Conservation (phyloP, 2,888 invertebrate genomes). For the Philereme transversata region DNA sequence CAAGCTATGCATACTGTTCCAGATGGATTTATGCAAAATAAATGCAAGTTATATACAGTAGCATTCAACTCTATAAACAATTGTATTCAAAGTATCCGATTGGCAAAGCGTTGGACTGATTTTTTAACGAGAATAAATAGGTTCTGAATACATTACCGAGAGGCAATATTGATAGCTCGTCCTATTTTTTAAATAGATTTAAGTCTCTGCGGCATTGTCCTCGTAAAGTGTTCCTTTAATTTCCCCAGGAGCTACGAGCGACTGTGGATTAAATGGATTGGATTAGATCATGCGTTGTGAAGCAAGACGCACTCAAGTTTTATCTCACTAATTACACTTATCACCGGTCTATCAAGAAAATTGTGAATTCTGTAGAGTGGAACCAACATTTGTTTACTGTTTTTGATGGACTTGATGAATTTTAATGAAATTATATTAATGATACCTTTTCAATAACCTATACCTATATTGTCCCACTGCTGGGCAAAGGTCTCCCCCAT, state of each 20-base stretch:
- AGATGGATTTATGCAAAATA: slow-evolving; percentile 66
- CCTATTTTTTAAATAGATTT: not conserved
- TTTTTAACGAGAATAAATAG: slow-evolving; percentile 8
- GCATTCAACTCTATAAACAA: slow-evolving; percentile 31
- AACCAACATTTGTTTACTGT: no score
- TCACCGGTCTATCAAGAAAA: slow-evolving; percentile 1
- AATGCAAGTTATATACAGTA: slow-evolving; percentile 49
- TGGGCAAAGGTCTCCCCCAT: no score
- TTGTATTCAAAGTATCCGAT: slow-evolving; percentile 44
- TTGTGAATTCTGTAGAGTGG: not conserved
- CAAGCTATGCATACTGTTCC: slow-evolving; percentile 67
- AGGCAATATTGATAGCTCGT: slow-evolving; percentile 12
- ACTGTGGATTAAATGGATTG: no score
- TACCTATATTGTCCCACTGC: no score
- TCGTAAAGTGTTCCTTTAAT: no score
- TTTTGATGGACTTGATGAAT: no score
- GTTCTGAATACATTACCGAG: slow-evolving; percentile 3
- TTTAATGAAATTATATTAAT: no score
- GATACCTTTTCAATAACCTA: no score
- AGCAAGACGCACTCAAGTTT: slow-evolving; percentile 14
- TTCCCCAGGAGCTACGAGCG: no score
- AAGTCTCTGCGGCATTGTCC: no score
- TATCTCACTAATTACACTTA: slow-evolving; percentile 13
- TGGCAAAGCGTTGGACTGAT: slow-evolving; percentile 29
- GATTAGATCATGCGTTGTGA: not conserved